These are phyloP conservation scores for Novumbra hubbsi DNA, from an alignment of 2,797 vertebrate species.

Conservation along the genomic window DNA sequence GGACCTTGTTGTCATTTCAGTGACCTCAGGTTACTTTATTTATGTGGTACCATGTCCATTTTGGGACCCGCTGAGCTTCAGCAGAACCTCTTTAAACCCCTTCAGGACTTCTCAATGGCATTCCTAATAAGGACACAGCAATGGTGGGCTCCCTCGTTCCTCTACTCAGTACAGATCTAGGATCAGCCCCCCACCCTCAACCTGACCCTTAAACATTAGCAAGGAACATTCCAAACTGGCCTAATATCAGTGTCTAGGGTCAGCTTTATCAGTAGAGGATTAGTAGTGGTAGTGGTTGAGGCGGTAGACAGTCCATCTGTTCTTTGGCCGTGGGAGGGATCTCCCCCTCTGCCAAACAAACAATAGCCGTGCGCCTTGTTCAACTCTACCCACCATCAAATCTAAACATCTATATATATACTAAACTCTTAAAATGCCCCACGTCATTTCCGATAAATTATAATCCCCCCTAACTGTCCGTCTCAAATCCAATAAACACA, in stretches of 20 bases:
- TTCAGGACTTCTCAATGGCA: neutral
- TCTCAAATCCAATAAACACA: neutral
- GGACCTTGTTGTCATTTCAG: neutral
- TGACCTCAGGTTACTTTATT: neutral
- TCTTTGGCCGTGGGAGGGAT: constrained; percentile 67
- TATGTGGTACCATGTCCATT: neutral
- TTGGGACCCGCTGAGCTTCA: neutral
- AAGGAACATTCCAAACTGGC: neutral
- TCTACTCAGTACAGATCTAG: neutral
- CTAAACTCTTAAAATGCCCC: neutral
- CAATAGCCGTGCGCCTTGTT: constrained; percentile 22
- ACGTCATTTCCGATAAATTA: neutral
- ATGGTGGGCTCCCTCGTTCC: neutral
- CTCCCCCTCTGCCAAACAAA: constrained; percentile 45
- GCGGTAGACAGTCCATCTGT: constrained; percentile 77
- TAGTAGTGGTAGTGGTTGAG: constrained; percentile 74
- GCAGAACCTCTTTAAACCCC: neutral
- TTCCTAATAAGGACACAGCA: neutral
- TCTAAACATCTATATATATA: neutral
- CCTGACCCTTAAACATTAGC: neutral
- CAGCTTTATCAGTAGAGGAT: constrained; percentile 51
- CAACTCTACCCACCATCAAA: neutral
- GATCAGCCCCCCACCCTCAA: neutral
- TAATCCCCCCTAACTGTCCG: neutral
- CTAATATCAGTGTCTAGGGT: neutral